phyloP scores from a whole-genome alignment of 2,888 invertebrate genomes.

The Orchesella flavescens region DNA sequence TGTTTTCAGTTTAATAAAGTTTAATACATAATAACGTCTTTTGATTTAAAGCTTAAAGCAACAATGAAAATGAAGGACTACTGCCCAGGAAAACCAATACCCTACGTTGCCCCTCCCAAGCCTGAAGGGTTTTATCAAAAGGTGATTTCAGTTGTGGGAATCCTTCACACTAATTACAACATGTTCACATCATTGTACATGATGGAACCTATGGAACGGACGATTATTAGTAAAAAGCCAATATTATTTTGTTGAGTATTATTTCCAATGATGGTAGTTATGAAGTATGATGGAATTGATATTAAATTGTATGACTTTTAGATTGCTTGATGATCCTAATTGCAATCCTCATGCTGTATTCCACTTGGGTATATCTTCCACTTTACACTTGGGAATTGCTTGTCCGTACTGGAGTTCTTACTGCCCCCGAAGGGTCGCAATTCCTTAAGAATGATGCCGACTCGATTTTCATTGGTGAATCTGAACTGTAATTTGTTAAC shows the following conservation, averaged over 20 bases:
- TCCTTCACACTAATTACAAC: constrained; percentile 74
- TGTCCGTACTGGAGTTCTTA: constrained; percentile 71
- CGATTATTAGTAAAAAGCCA: constrained; percentile 74
- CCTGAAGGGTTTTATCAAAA: constrained; percentile 32
- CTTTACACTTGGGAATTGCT: constrained; percentile 75
- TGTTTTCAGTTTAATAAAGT: too few species aligned
- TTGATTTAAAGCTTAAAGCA: too few species aligned
- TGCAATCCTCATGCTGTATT: constrained; percentile 77
- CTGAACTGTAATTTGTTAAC: constrained; percentile 35
- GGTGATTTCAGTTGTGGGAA: constrained; percentile 44
- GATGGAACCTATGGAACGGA: constrained; percentile 77
- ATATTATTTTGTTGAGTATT: not conserved
- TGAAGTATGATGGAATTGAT: too few species aligned
- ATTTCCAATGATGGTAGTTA: constrained; percentile 1
- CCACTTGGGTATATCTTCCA: constrained; percentile 78
- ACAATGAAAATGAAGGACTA: constrained; percentile 21
- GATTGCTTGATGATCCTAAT: constrained; percentile 77
- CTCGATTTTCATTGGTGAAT: constrained; percentile 40
- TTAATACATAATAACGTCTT: too few species aligned
- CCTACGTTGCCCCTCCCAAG: constrained; percentile 41
- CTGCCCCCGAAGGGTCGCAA: constrained; percentile 49
- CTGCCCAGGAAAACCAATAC: constrained; percentile 45
- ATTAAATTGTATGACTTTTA: constrained; percentile 66
- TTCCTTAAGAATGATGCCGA: constrained; percentile 44
- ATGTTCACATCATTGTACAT: constrained; percentile 76